These are phyloP conservation scores for Ianthella basta DNA, from an alignment of 37 sponge, comb jelly and placozoan genomes.

Conservation along the genomic window DNA sequence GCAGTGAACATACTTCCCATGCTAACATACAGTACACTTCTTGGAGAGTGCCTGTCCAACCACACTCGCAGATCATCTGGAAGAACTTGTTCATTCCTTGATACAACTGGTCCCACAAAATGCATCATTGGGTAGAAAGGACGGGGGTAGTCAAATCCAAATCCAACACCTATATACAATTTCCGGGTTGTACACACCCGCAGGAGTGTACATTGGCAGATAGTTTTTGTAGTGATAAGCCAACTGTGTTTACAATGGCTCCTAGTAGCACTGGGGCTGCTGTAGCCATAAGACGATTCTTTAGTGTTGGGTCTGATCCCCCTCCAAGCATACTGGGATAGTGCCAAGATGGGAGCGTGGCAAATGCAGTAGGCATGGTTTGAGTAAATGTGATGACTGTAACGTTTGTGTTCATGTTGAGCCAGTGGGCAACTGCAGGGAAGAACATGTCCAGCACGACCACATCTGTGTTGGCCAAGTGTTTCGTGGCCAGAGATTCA, in stretches of 20 bases:
- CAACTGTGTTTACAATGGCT: not conserved
- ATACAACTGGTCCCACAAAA: constrained; percentile 21
- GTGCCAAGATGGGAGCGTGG: not conserved
- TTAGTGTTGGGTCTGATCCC: not conserved
- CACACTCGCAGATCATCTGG: constrained; percentile 29
- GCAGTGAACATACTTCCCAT: constrained; percentile 54
- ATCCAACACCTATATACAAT: not conserved
- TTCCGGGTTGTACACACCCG: not conserved
- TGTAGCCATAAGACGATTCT: not conserved
- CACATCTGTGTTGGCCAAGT: not conserved
- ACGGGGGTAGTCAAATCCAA: constrained; percentile 20
- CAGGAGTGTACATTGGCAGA: not conserved
- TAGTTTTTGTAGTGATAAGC: not conserved
- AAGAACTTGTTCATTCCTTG: constrained; percentile 22
- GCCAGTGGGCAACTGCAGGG: not conserved
- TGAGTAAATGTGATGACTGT: not conserved
- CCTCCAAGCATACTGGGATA: not conserved
- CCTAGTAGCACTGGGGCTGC: not conserved
- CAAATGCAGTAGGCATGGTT: not conserved
- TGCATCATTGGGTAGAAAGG: constrained; percentile 3
- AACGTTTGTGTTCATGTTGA: not conserved
- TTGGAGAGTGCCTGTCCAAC: constrained; percentile 29
- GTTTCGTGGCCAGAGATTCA: too few species aligned
- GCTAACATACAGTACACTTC: constrained; percentile 66
- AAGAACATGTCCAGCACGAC: not conserved